phyloP scores from a whole-genome alignment of 2,113 vertebrate species.

The Ictidomys tridecemlineatus region DNA sequence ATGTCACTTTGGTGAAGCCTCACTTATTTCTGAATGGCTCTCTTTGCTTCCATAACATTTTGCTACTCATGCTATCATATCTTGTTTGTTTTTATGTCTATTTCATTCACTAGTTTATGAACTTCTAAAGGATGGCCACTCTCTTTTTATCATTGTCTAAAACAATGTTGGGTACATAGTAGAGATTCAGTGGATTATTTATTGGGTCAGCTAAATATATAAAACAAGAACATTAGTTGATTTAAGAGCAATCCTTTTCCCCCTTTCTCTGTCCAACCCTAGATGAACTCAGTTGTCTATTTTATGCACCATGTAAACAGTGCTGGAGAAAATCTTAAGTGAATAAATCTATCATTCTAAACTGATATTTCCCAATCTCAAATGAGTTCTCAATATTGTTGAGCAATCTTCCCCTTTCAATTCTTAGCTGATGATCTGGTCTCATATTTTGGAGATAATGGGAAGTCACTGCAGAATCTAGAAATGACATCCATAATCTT shows the following conservation, averaged over 20 bases:
- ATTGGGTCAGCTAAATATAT: background rate
- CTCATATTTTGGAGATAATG: background rate
- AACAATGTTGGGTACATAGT: background rate
- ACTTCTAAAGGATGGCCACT: background rate
- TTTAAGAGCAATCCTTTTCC: background rate
- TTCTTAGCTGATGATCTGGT: background rate
- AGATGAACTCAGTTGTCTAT: background rate
- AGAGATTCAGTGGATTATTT: background rate
- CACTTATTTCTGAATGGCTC: slow-evolving; percentile 9
- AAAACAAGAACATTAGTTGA: background rate
- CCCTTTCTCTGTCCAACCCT: background rate
- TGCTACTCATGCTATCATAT: background rate
- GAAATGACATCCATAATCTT: background rate
- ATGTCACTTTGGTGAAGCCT: background rate
- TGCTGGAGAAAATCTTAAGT: background rate
- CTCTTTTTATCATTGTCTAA: slow-evolving; percentile 21
- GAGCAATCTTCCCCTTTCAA: background rate
- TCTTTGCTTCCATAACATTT: background rate
- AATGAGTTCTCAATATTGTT: background rate
- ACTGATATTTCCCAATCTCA: background rate
- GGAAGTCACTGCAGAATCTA: slow-evolving; percentile 6
- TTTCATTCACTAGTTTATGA: background rate
- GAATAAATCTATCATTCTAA: slow-evolving; percentile 12
- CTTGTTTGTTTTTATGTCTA: background rate
- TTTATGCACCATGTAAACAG: background rate